These are phyloP conservation scores for Drosophila ustulata DNA, from an alignment of 2,888 invertebrate species.

Conservation along the genomic window DNA sequence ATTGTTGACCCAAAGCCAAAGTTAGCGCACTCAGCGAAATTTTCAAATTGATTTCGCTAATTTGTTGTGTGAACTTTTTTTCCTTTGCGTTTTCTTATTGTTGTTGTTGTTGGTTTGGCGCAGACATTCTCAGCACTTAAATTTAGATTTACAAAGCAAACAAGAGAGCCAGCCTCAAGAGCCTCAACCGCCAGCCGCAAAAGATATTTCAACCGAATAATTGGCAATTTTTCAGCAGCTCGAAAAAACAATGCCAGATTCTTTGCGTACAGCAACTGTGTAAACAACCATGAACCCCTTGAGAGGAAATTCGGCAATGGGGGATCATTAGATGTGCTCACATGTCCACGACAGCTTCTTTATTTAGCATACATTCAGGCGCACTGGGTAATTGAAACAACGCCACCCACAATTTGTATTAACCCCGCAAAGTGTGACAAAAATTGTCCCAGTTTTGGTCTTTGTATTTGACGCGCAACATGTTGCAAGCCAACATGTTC, in stretches of 20 bases:
- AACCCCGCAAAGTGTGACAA: neutral
- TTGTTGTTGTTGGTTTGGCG: slow-evolving; percentile 12
- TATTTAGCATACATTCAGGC: slow-evolving; percentile 1
- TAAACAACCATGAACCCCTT: slow-evolving; percentile 23
- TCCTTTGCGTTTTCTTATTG: neutral
- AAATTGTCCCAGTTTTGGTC: neutral
- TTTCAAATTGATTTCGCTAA: slow-evolving; percentile 69
- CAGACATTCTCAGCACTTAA: slow-evolving; percentile 39
- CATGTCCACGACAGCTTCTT: slow-evolving; percentile 19
- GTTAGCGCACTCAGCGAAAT: slow-evolving; percentile 36
- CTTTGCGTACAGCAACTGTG: slow-evolving; percentile 13
- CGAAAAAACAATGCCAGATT: slow-evolving; percentile 15
- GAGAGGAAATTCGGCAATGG: slow-evolving; percentile 2
- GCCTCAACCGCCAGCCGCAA: slow-evolving; percentile 10
- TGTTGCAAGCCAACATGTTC: slow-evolving; percentile 23
- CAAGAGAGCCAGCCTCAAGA: neutral
- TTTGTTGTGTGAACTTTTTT: slow-evolving; percentile 53
- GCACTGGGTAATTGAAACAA: slow-evolving; percentile 16
- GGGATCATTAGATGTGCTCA: slow-evolving; percentile 25
- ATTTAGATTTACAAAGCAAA: slow-evolving; percentile 35
- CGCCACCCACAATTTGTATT: neutral
- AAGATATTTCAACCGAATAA: slow-evolving; percentile 29
- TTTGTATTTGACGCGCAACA: neutral
- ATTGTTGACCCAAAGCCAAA: slow-evolving; percentile 37
- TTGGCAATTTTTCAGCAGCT: slow-evolving; percentile 27